Conservation (phyloP, 2,113 vertebrate species). For the Crotalus viridis region DNA sequence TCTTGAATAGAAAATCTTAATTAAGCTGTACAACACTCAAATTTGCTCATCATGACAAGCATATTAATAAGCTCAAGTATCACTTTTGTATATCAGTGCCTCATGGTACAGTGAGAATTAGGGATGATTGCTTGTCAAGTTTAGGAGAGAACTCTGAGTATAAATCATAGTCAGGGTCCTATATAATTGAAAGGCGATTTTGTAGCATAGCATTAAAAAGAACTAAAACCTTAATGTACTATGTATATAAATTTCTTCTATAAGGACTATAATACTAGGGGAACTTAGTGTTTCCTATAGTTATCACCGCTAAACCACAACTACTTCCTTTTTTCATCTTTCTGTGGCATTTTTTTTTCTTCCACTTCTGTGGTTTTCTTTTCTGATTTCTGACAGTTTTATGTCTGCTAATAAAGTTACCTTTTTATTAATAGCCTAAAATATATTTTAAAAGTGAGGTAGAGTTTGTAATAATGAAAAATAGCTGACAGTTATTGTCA, state of each 20-base stretch:
- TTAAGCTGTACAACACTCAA: conserved; percentile 25
- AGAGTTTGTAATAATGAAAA: background rate
- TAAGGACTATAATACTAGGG: background rate
- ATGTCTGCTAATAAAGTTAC: background rate
- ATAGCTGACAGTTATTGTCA: no score
- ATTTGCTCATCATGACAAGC: background rate
- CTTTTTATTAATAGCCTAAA: background rate
- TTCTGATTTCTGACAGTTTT: background rate
- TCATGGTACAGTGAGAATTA: background rate
- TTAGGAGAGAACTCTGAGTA: background rate
- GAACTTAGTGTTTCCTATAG: background rate
- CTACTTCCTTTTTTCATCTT: conserved; percentile 3
- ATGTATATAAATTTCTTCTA: background rate
- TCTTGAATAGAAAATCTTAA: conserved; percentile 17
- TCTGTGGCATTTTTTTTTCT: no score
- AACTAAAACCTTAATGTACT: background rate
- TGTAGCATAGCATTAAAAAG: background rate
- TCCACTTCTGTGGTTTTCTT: background rate
- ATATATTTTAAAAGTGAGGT: background rate
- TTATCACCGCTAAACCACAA: background rate
- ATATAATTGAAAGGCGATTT: background rate
- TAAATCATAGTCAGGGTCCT: background rate
- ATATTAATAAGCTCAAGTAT: conserved; percentile 18
- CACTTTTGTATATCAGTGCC: background rate
- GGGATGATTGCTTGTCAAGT: background rate